These are phyloP conservation scores for Smithornis capensis DNA, from an alignment of 2,113 vertebrate species.

Conservation along the genomic window DNA sequence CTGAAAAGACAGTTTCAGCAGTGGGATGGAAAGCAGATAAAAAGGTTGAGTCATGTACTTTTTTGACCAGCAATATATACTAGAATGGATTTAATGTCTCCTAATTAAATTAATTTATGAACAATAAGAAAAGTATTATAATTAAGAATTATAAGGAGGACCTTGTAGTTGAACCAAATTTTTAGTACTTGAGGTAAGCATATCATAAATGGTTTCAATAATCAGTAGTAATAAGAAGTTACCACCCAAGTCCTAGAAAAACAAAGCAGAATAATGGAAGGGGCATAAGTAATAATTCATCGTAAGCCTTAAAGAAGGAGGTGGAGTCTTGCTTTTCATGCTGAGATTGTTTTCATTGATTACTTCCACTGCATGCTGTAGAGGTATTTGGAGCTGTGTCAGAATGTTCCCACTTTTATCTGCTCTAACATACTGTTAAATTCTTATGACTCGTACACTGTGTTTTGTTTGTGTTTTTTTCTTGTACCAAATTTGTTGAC, in stretches of 20 bases:
- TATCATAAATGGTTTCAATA: neutral
- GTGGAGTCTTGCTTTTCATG: neutral
- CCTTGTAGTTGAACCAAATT: neutral
- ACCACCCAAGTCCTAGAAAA: neutral
- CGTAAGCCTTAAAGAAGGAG: neutral
- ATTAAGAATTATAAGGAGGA: neutral
- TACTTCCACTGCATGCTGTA: neutral
- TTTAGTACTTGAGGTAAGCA: neutral
- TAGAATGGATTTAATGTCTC: neutral
- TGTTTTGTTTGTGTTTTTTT: neutral
- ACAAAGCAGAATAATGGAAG: neutral
- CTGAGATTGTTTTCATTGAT: neutral
- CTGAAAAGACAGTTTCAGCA: neutral
- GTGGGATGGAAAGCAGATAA: neutral
- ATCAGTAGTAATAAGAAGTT: neutral
- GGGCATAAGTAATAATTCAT: neutral
- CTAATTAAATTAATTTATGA: neutral
- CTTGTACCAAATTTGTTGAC: neutral
- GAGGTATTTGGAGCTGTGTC: neutral
- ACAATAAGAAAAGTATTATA: neutral
- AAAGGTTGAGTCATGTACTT: neutral
- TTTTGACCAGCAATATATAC: neutral
- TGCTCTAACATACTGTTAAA: constrained; percentile 5
- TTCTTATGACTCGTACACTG: neutral
- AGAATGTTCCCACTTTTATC: neutral